Evolutionary conservation across 2,797 vertebrate species (phyloP).

Genomic region (Manis javanica): DNA sequence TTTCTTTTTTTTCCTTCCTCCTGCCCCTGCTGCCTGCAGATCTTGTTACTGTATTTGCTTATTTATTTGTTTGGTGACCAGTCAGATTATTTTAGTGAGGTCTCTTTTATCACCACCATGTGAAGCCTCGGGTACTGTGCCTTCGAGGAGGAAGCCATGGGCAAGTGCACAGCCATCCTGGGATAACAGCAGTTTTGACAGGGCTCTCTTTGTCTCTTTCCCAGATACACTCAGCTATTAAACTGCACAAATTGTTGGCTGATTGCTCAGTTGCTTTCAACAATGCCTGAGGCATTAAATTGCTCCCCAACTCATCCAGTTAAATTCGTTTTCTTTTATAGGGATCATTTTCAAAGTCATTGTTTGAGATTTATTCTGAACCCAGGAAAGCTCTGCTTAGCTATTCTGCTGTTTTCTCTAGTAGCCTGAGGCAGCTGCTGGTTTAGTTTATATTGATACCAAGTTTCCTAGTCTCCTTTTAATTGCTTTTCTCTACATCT

Average conservation of each 20-base stretch:
- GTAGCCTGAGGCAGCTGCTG: neutral
- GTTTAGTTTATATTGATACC: neutral
- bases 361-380: slow-evolving; percentile 34
- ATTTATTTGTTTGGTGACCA: neutral
- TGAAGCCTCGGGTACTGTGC: neutral
- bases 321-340: neutral
- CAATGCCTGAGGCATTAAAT: neutral
- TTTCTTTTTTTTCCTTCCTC: neutral
- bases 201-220: neutral
- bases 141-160: neutral
- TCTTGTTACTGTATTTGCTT: neutral
- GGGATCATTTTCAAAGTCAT: neutral
- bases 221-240: neutral
- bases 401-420: neutral
- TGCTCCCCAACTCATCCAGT: neutral
- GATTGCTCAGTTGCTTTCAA: slow-evolving; percentile 8
- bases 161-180: neutral
- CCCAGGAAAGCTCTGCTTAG: neutral
- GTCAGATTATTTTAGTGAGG: neutral
- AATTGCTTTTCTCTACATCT: neutral
- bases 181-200: neutral
- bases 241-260: neutral
- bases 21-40: neutral
- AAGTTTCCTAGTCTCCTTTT: neutral
- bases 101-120: neutral